Base-by-base conservation (phyloP, 2,888 invertebrate species). In the Drosophila koepferae region DNA sequence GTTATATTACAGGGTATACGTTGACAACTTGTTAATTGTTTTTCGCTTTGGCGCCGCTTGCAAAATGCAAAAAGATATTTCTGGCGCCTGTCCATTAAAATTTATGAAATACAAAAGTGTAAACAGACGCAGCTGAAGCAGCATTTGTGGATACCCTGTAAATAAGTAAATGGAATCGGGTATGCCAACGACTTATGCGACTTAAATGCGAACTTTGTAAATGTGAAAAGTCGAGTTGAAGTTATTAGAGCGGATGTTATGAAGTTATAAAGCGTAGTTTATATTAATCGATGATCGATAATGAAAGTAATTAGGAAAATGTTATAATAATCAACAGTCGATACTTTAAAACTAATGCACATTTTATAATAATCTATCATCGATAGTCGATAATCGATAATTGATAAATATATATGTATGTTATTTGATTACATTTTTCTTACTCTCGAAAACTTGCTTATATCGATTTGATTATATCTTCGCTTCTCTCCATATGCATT, bases 81-180 rank as follows among this genome's bases (percentile, higher is more conserved):
- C 49, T n/a, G 51, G 56, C 65, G 65, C 43, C 65, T 55, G 68
- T 70, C 61, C 71, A 59, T 76, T 81, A 71, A 71, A 81, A 70
- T 65, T 58, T 69, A 49, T 36, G 51, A 20, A 51, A 20, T 18
- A 36, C 51, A 20, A 70, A 51, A 67, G 72, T 77, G 83, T 84
- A 84, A 84, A 84, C 83, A 84, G 80, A 61, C 28, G 18, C 34
- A 38, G 46, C 31, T 63, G 40, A 54, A 59, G n/a, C 43, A 43
- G 49, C 31, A n/a, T 8, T 16, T 34, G n/a, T 18, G 10, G 18
- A 51, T 51, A 18, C 51, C 51, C 51, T 51, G 51, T 18, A 51
- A 36, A 20, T 36, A 20, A 20, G 36, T 16, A 6, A 2, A 5
- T 0, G 6, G 2, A 1, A 28, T 28, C 28, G 31, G 51, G 12